Evolutionary conservation across 1,140 invertebrate genomes (phyloP), one percentile per base, ranked within the genome.

Genomic region (Brachionus manjavacas): DNA sequence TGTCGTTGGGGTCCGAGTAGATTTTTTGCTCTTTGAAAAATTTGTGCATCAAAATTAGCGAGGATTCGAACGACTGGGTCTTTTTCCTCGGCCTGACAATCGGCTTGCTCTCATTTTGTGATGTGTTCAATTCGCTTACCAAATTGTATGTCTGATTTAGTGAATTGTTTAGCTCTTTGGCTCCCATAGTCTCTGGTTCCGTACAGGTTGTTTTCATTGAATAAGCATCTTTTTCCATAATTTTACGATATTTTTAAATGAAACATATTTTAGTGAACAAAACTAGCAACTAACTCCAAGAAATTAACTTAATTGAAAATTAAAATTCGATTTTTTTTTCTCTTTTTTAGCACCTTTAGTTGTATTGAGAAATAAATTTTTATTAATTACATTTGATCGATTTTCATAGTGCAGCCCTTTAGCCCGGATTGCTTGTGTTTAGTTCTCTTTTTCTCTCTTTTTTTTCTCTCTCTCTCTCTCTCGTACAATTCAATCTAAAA

Each of bases 11-110:
- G 41, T 76, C 72, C 20, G 72, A 49, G 41, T 76, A 76, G 16
- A 76, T 76, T 28, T 76, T 76, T 76, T 76, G 72, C 20, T 76
- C 72, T 76, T 76, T 76, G 25, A 76, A 76, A 76, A 76, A 76
- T 76, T 49, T 76, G 20, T 76, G 72, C 72, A 76, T 76, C 46
- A 76, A 49, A 25, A 76, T 76, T 12, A 76, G n/a, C 7, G 72
- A 76, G 6, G 72, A 76, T 14, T 76, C 72, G 20, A 76, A 76
- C 41, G 72, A 76, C n/a, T 72, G 68, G 4, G 31, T 20, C 39
- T 72, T 72, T 39, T 41, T 72, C 16, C 7, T n/a, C 41, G 68
- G n/a, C 16, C 23, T 72, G 39, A 3, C 39, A 11, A 16, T 14
- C 16, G 66, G 25, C 39, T 39, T 72, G 39, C 2, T n/a, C 1